phyloP scores from a whole-genome alignment of 2,797 vertebrate genomes.

The Ptychobarbus kaznakovi region DNA sequence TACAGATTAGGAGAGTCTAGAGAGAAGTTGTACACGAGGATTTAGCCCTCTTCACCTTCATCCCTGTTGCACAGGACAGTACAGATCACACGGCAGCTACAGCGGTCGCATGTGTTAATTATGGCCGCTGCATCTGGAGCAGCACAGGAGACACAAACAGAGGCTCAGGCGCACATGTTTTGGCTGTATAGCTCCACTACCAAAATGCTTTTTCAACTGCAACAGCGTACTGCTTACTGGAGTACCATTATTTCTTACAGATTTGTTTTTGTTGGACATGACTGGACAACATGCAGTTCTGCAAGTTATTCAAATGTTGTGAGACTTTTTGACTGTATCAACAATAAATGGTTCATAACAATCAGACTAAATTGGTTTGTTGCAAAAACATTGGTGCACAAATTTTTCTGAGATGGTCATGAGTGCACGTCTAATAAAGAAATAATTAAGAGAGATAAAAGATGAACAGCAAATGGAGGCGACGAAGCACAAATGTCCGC shows the following conservation, averaged over 20 bases:
- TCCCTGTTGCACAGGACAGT: constrained; percentile 56
- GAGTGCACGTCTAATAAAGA: background rate
- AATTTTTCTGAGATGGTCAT: background rate
- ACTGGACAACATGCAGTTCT: background rate
- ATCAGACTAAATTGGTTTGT: background rate
- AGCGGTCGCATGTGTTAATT: constrained; percentile 88
- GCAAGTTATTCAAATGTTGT: background rate
- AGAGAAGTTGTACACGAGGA: constrained; percentile 36
- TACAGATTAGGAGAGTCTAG: constrained; percentile 64
- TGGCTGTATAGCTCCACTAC: background rate
- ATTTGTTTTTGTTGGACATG: background rate
- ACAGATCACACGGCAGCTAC: constrained; percentile 62
- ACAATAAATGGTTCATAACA: background rate
- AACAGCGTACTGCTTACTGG: background rate
- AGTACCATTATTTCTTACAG: background rate
- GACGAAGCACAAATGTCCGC: background rate
- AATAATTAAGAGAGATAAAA: background rate
- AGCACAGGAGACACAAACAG: constrained; percentile 64
- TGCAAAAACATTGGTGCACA: background rate
- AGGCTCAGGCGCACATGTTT: constrained; percentile 10
- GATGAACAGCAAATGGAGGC: background rate
- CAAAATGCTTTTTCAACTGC: constrained; percentile 14
- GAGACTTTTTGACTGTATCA: background rate
- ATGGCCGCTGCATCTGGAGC: constrained; percentile 76
- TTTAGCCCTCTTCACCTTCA: constrained; percentile 50